Base-by-base conservation (phyloP, 2,797 vertebrate species). In the Botia almorhae region DNA sequence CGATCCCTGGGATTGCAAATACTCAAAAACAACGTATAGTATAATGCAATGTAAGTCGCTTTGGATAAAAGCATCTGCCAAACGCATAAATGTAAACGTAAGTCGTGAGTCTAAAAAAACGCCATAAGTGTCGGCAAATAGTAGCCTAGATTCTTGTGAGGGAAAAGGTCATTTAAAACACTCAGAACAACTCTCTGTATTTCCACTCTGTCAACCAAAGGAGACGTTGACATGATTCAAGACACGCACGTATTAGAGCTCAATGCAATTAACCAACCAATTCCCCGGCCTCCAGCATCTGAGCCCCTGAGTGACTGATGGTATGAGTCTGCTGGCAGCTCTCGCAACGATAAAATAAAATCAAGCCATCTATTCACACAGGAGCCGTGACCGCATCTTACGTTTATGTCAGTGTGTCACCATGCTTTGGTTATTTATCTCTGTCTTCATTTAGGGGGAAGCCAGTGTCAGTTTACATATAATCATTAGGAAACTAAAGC, bases 191-290 rank as follows among this genome's bases (percentile, higher is more conserved):
- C 82, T 86, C 64, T 84, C 81, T 81, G 87, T 85, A 64, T 73
- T 75, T 60, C 76, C 48, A 60, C 19, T 13, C 39, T 69, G 63
- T 82, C 73, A 69, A 84, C 89, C 86, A 87, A 73, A 76, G 50
- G 78, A 85, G 85, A 89, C 83, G 84, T 89, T 86, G 85, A 87
- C 84, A 77, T 89, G 89, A 92, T 91, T 91, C 89, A 91, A 88
- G 78, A 81, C 81, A 86, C 74, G 78, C 82, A 92, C 91, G 92
- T 92, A 92, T 93, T 91, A 90, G 69, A 90, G 89, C 84, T 89
- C 86, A 87, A 81, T 86, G 88, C 89, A 92, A 93, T 93, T 93
- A 93, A 85, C 76, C 84, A 82, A 46, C 58, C 72, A 69, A 85
- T 91, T 90, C 90, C 89, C 85, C 85, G 87, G 87, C 87, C 90